Evolutionary conservation across 1,140 invertebrate genomes (phyloP).

Genomic region (Acromyrmex echinatior): DNA sequence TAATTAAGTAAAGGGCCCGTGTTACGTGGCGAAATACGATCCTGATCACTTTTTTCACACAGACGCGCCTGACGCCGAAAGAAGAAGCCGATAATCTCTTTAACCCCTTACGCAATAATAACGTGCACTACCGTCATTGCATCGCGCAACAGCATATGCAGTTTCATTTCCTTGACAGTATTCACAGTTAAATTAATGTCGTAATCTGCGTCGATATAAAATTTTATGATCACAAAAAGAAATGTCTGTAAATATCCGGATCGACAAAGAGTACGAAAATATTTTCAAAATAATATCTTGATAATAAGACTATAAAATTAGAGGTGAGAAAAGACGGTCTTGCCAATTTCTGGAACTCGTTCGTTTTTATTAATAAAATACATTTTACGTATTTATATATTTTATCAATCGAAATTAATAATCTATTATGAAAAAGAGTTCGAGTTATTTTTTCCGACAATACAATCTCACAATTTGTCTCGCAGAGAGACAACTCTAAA

Average conservation of each 20-base stretch:
- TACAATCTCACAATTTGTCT: background rate
- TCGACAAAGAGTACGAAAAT: background rate
- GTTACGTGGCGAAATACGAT: slow-evolving; percentile 52
- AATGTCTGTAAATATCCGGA: background rate
- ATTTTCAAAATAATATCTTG: background rate
- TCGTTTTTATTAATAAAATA: background rate
- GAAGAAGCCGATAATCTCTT: background rate
- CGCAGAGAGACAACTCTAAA: background rate
- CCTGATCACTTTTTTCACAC: slow-evolving; percentile 24
- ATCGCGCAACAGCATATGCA: background rate
- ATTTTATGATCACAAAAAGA: background rate
- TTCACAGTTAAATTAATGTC: background rate
- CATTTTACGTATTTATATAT: background rate
- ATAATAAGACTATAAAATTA: background rate
- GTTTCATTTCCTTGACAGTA: background rate
- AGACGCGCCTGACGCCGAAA: background rate
- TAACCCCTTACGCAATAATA: background rate
- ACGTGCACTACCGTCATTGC: background rate
- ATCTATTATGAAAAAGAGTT: background rate
- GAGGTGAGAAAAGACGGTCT: background rate
- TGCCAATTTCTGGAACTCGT: background rate
- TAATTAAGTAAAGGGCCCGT: slow-evolving; percentile 51
- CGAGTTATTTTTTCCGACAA: background rate
- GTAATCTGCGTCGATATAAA: background rate
- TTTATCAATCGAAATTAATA: background rate